These are phyloP conservation scores for Syngnathus floridae DNA, from an alignment of 2,113 vertebrate species.

Conservation along the genomic window DNA sequence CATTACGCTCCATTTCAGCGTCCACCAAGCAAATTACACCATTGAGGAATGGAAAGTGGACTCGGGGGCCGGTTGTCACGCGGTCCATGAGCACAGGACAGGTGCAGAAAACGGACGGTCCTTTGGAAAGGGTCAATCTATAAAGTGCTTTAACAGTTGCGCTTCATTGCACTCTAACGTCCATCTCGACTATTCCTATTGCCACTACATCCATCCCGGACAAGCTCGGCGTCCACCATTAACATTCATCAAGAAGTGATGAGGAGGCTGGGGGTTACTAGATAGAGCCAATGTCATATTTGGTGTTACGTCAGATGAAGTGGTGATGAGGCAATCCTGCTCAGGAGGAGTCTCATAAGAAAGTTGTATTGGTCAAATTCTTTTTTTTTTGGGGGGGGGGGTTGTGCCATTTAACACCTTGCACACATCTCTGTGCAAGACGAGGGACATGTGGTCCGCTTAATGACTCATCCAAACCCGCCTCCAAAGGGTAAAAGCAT, in stretches of 20 bases:
- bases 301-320: conserved; percentile 39
- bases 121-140: conserved; percentile 53
- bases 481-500: conserved; percentile 64
- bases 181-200: conserved; percentile 2
- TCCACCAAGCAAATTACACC: conserved; percentile 38
- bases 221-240: conserved; percentile 35
- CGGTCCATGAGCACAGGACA: conserved; percentile 43
- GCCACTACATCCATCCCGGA: conserved; percentile 13
- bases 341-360: conserved; percentile 12
- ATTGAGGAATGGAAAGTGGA: conserved; percentile 28
- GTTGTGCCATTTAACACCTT: background rate
- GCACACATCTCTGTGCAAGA: conserved; percentile 30
- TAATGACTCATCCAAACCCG: conserved; percentile 66
- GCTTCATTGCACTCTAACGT: conserved; percentile 40
- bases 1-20: conserved; percentile 37
- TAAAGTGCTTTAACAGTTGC: conserved; percentile 50
- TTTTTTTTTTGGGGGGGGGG: too few species aligned
- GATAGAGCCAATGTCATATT: conserved; percentile 19
- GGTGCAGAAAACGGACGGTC: conserved; percentile 29
- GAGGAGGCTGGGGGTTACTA: conserved; percentile 5
- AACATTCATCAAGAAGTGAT: conserved; percentile 54
- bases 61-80: conserved; percentile 44
- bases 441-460: conserved; percentile 34
- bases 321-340: conserved; percentile 26
- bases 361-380: background rate